Conservation (phyloP, 1,140 invertebrate species). For the Formica selysi region DNA sequence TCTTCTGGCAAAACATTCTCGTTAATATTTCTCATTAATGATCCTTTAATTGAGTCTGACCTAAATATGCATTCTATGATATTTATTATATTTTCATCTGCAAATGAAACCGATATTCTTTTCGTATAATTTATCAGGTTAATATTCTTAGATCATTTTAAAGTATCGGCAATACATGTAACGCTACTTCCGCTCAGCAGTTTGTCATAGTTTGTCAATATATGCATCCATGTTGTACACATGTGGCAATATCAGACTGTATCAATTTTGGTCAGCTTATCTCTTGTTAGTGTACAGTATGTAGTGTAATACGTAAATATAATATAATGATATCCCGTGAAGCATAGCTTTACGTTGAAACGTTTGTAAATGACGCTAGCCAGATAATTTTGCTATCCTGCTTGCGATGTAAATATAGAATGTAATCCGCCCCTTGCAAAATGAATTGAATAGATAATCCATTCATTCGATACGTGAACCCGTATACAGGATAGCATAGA, state of each 20-base stretch:
- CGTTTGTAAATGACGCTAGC: conserved; percentile 55
- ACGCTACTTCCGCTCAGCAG: neutral
- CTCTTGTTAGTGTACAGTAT: conserved; percentile 30
- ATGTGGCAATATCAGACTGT: neutral
- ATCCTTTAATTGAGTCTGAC: neutral
- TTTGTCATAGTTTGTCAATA: conserved; percentile 13
- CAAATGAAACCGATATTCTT: neutral
- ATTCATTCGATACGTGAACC: conserved; percentile 57
- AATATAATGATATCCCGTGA: conserved; percentile 47
- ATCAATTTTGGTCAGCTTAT: conserved; percentile 48
- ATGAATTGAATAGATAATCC: conserved; percentile 58
- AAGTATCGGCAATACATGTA: neutral
- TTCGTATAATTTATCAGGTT: neutral
- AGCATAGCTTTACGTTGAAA: conserved; percentile 46
- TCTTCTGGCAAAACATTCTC: neutral
- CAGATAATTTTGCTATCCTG: conserved; percentile 57
- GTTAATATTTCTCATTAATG: neutral
- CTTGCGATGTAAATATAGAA: conserved; percentile 53
- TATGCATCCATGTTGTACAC: neutral
- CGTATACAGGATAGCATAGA: conserved; percentile 39
- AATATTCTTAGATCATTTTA: conserved; percentile 2
- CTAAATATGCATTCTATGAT: neutral
- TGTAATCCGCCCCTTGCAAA: conserved; percentile 45
- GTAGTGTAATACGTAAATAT: neutral
- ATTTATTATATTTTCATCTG: neutral